These are phyloP conservation scores for Macaca nemestrina DNA, from an alignment of 2,113 vertebrate species.

Conservation along the genomic window DNA sequence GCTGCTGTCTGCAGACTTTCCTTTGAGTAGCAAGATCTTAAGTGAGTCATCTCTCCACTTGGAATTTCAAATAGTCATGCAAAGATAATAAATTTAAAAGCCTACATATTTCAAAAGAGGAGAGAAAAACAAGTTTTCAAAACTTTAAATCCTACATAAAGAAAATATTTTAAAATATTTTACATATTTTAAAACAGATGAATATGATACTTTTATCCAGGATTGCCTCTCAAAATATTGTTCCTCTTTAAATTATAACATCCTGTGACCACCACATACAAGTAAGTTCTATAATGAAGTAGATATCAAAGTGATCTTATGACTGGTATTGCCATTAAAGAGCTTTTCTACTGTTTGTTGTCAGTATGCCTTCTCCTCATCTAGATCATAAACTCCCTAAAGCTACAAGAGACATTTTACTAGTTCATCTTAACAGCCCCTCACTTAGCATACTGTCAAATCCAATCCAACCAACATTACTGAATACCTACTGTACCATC, in stretches of 20 bases:
- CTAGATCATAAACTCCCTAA: slow-evolving; percentile 3
- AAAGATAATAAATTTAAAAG: slow-evolving; percentile 35
- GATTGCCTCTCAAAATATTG: background rate
- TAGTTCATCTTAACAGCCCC: slow-evolving; percentile 13
- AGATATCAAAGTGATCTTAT: background rate
- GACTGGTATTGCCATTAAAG: background rate
- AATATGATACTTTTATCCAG: background rate
- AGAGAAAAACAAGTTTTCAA: background rate
- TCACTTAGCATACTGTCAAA: slow-evolving; percentile 35
- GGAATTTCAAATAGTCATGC: slow-evolving; percentile 2
- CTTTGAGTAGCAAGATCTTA: background rate
- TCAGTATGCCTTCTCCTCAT: background rate
- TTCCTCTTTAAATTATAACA: slow-evolving; percentile 33
- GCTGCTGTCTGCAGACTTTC: background rate
- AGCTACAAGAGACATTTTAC: slow-evolving; percentile 32
- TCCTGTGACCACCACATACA: background rate
- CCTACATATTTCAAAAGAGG: background rate
- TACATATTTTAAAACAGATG: background rate
- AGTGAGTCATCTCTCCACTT: background rate
- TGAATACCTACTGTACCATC: slow-evolving; percentile 3
- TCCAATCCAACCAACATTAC: background rate
- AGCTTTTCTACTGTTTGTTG: background rate
- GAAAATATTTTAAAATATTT: background rate
- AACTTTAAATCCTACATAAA: background rate
- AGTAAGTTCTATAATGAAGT: background rate